Percentiles rank a stretch among this genome's conserved stretches.
Conservation (phyloP, 2,797 vertebrate species). For the Mormyrus proboscirostris region DNA sequence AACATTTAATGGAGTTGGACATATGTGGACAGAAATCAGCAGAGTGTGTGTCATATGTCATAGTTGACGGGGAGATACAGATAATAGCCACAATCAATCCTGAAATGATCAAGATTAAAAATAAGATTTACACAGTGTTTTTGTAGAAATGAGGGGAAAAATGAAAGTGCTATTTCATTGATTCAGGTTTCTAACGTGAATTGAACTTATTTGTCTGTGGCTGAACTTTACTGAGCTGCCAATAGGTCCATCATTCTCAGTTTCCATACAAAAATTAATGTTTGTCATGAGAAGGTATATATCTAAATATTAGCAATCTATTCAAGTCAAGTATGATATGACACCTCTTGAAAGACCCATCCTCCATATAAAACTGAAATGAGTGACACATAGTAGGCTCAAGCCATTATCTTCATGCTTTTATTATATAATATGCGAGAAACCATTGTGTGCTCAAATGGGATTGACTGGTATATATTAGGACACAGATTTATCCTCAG, state of each 20-base stretch:
- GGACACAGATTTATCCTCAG: not conserved
- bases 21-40: not conserved
- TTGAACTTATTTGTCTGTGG: not conserved
- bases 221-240: not conserved
- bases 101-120: conserved; percentile 26
- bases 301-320: conserved; percentile 10
- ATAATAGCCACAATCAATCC: not conserved
- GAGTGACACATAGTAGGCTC: not conserved
- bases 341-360: conserved; percentile 25
- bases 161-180: conserved; percentile 14
- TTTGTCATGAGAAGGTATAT: not conserved
- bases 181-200: not conserved
- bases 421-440: conserved; percentile 14
- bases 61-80: not conserved
- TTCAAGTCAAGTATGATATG: conserved; percentile 19
- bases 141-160: conserved; percentile 35
- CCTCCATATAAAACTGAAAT: conserved; percentile 20
- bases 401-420: conserved; percentile 18
- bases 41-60: conserved; percentile 10
- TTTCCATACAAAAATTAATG: not conserved
- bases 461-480: not conserved
- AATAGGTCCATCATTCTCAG: not conserved
- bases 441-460: not conserved
- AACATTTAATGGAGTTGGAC: not conserved
- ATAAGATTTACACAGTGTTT: conserved; percentile 26